Evolutionary conservation across 2,797 vertebrate species (phyloP).

Genomic region (Sciurus carolinensis): DNA sequence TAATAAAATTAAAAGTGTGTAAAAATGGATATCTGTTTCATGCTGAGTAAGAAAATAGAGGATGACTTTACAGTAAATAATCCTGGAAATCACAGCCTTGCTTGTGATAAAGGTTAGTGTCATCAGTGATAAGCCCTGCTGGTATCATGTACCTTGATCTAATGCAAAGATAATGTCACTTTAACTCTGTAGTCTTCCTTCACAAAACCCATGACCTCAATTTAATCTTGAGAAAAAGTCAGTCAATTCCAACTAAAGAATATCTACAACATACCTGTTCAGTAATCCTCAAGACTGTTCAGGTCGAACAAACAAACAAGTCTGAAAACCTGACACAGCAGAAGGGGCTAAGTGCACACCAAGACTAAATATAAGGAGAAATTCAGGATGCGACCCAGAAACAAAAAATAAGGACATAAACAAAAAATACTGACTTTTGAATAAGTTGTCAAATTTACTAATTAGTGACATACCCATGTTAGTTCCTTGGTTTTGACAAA

Average conservation of each 20-base stretch:
- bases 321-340: not conserved
- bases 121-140: not conserved
- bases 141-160: not conserved
- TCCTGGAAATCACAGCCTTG: not conserved
- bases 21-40: not conserved
- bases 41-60: not conserved
- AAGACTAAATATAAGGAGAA: not conserved
- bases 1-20: not conserved
- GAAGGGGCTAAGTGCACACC: not conserved
- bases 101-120: not conserved
- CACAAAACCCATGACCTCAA: not conserved
- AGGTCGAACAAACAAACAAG: not conserved
- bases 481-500: not conserved
- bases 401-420: not conserved
- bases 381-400: not conserved
- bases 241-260: not conserved
- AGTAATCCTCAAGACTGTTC: conserved; percentile 1
- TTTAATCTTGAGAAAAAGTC: not conserved
- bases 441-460: not conserved
- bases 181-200: not conserved
- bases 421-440: not conserved
- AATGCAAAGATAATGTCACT: not conserved
- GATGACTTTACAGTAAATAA: not conserved
- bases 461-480: not conserved
- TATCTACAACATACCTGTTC: not conserved